Conservation (phyloP, 1,140 invertebrate genomes). For the Papilio aristodemus region DNA sequence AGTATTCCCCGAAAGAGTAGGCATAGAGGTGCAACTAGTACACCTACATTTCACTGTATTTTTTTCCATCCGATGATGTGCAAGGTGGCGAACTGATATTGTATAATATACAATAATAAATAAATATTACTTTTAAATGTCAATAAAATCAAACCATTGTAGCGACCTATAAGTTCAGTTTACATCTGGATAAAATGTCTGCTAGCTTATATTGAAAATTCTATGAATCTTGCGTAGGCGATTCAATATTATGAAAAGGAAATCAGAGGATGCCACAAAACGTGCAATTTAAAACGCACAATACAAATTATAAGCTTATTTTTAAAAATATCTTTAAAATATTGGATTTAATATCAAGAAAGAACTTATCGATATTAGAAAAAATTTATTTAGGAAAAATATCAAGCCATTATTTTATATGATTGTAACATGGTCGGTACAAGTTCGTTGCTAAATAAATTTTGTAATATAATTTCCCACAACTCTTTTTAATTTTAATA, state of each 20-base stretch:
- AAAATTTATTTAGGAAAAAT: neutral
- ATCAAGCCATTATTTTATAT: too few relatives aligned
- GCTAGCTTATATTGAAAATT: slow-evolving; percentile 5
- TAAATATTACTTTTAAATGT: too few relatives aligned
- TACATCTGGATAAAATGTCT: neutral
- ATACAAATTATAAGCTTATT: neutral
- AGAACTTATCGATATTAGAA: neutral
- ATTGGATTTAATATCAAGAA: neutral
- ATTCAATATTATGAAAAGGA: slow-evolving; percentile 7
- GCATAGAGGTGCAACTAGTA: too few relatives aligned
- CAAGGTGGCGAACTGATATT: too few relatives aligned
- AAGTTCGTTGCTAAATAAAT: too few relatives aligned
- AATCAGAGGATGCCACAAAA: neutral
- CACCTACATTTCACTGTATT: too few relatives aligned
- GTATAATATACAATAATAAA: too few relatives aligned
- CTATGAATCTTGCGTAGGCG: neutral
- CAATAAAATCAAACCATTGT: neutral
- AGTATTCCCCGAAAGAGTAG: too few relatives aligned
- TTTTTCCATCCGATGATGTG: too few relatives aligned
- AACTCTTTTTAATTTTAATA: too few relatives aligned
- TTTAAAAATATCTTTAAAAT: neutral
- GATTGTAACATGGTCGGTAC: too few relatives aligned
- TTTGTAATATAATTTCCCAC: too few relatives aligned
- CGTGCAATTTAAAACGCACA: neutral
- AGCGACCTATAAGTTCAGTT: neutral